Percentiles rank a stretch among this genome's conserved stretches.
Evolutionary conservation across 2,797 vertebrate genomes (phyloP).

Genomic region (Sphenodon punctatus): DNA sequence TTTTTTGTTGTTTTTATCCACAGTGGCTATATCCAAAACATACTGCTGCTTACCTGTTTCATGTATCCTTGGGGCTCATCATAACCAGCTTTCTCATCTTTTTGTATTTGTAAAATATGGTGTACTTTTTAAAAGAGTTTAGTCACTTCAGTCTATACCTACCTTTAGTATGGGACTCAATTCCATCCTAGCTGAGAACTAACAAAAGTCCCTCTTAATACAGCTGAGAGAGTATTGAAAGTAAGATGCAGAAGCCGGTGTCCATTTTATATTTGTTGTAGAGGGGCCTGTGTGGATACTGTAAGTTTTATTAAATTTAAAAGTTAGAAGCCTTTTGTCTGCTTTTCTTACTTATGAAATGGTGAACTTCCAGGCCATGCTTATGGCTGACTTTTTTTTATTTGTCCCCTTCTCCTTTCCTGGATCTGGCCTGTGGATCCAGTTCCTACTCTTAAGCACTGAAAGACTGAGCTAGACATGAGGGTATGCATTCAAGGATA

Average conservation of each 20-base stretch:
- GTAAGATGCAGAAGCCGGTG: accelerated
- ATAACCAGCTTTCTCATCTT: background rate
- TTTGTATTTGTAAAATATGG: no score
- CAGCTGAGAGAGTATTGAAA: background rate
- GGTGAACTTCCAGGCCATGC: no score
- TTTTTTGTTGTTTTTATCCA: background rate
- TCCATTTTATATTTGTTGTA: background rate
- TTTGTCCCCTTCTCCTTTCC: no score
- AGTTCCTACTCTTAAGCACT: no score
- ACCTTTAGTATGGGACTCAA: accelerated
- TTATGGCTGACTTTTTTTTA: no score
- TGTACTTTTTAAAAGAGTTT: no score
- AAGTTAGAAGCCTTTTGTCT: background rate
- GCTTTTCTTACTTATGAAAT: no score
- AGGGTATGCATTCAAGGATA: no score
- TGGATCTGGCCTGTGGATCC: no score
- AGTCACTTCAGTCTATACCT: no score
- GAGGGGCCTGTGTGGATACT: background rate
- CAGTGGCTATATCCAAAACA: background rate
- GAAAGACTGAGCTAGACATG: no score
- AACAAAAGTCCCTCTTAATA: no score
- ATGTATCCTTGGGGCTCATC: background rate
- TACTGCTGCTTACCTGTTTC: background rate
- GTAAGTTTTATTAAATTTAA: background rate
- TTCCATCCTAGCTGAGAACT: background rate